Percentiles rank a stretch among this genome's conserved stretches.
phyloP scores from a whole-genome alignment of 2,797 vertebrate species.

The Delichon dasypus region DNA sequence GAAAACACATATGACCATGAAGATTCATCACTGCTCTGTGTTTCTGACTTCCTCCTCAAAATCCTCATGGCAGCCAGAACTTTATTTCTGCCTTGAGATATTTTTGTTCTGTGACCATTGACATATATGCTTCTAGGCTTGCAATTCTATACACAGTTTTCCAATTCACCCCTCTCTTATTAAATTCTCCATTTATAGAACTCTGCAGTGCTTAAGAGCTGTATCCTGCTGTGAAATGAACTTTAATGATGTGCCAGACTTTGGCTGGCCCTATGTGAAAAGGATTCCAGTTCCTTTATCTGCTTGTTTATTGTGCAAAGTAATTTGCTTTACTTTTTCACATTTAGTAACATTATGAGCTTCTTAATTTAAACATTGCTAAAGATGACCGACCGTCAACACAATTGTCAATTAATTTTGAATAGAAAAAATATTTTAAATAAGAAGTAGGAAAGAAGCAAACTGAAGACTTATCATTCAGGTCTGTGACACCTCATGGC shows the following conservation, averaged over 20 bases:
- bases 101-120: background rate
- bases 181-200: background rate
- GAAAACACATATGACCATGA: background rate
- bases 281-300: background rate
- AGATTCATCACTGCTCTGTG: background rate
- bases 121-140: background rate
- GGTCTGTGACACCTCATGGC: slow-evolving; percentile 28
- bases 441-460: background rate
- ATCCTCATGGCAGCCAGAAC: background rate
- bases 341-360: background rate
- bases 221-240: background rate
- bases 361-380: background rate
- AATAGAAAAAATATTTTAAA: slow-evolving; percentile 7
- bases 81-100: background rate
- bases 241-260: background rate
- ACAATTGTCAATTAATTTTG: background rate
- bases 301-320: background rate
- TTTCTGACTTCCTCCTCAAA: background rate
- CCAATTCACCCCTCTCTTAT: background rate
- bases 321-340: background rate
- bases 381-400: background rate
- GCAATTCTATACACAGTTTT: background rate
- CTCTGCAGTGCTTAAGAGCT: background rate
- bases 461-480: slow-evolving; percentile 59
- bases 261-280: background rate